A percentile compares a stretch with the other conserved stretches of the same genome.
phyloP scores from a whole-genome alignment of 2,797 vertebrate species.

The Spea hammondii region DNA sequence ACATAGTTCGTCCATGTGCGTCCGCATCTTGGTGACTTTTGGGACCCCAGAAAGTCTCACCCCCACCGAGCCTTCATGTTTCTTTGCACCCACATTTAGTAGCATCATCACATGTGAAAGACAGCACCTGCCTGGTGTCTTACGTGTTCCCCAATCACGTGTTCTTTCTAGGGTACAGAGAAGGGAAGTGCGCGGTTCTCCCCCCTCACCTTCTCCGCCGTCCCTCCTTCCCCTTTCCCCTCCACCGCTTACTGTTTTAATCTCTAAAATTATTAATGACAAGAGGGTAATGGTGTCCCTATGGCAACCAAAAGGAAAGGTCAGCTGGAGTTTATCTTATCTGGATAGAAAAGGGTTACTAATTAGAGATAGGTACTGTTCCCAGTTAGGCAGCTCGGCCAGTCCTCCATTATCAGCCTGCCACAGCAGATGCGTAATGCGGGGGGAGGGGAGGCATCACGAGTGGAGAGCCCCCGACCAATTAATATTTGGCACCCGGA shows the following conservation, averaged over 20 bases:
- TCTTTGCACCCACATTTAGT: background rate
- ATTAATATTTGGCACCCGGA: too few relatives aligned
- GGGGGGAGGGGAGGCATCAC: background rate
- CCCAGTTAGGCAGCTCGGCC: slow-evolving; percentile 69
- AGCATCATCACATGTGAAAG: slow-evolving; percentile 19
- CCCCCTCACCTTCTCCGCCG: slow-evolving; percentile 63
- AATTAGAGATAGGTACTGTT: slow-evolving; percentile 80
- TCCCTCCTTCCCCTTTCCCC: slow-evolving; percentile 58
- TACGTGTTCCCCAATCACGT: background rate
- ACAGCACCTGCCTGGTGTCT: slow-evolving; percentile 17
- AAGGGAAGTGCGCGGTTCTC: background rate
- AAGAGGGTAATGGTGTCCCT: slow-evolving; percentile 66
- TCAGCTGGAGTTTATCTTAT: slow-evolving; percentile 82
- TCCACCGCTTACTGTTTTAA: slow-evolving; percentile 76
- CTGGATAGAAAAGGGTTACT: slow-evolving; percentile 82
- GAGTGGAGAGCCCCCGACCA: background rate
- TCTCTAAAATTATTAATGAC: slow-evolving; percentile 78
- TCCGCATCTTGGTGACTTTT: background rate
- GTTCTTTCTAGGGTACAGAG: slow-evolving; percentile 1
- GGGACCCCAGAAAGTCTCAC: too few relatives aligned
- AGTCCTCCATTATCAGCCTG: slow-evolving; percentile 77
- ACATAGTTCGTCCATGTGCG: too few relatives aligned
- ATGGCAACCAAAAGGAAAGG: slow-evolving; percentile 74
- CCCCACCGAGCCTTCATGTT: too few relatives aligned
- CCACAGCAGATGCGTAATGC: slow-evolving; percentile 76